Evolutionary conservation across 2,113 vertebrate genomes (phyloP), one percentile per base, ranked within the genome.

Genomic region (Choloepus hoffmanni): DNA sequence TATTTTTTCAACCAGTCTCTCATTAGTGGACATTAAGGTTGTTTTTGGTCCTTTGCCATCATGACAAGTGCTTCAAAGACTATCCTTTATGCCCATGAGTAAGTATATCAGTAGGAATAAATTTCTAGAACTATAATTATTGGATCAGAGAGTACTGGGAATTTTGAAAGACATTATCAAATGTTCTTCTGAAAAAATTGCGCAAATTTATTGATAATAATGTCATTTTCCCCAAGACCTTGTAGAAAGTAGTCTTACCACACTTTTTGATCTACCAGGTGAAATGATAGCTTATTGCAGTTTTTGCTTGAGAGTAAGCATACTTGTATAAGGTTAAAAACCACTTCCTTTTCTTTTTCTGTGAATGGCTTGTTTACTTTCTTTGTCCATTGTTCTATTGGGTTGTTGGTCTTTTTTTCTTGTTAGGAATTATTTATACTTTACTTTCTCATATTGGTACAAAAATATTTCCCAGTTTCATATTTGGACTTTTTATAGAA

Each of bases 111-210:
- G 36, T 50, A 77, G 79, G 18, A 68, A 58, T 50, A 60, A 48
- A 40, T 77, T 68, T 84, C 79, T 40, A 19, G 4, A 77, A 36
- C 77, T 33, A 1, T 68, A 28, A 77, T 43, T 77, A 43, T 60
- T 77, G 11, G 5, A 76, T 60, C 58, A 82, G 45, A 82, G 40
- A 4, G 8, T 50, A 53, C 0, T 58, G 43, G 74, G 26, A 76
- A 88, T 70, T 83, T 83, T 83, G 50, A 68, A 92, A 88, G 79
- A 24, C 50, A 33, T 88, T 68, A 73, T 33, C 50, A 92, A 88
- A 21, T 68, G 76, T 68, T 77, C 60, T 60, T 79, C 3, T 28
- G 26, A 24, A 68, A 13, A 82, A 4, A 5, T 36, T 79, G 67
- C 7, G 65, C 23, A 58, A 21, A 67, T 58, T 77, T 91, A 63